phyloP scores from a whole-genome alignment of 2,797 vertebrate species.

The Nyctalus aviator region DNA sequence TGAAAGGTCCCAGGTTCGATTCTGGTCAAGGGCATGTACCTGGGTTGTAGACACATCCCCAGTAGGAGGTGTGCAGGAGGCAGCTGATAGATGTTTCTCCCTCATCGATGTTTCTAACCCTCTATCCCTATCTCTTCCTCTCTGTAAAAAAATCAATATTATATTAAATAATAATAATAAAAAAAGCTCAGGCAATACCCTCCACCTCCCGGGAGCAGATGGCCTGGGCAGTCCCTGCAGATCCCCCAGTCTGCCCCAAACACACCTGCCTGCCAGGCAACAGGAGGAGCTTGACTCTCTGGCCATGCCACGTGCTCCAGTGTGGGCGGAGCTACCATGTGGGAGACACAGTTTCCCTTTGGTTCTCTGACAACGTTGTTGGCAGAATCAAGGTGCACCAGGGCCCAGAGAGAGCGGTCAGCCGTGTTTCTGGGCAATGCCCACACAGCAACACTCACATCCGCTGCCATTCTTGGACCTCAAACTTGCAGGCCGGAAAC shows the following conservation, averaged over 20 bases:
- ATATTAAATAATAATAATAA: too few species aligned
- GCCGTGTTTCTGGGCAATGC: background rate
- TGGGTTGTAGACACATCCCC: too few species aligned
- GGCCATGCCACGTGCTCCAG: background rate
- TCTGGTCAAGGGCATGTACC: too few species aligned
- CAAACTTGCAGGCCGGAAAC: background rate
- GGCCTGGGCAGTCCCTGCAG: background rate
- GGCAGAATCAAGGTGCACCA: background rate
- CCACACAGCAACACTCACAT: background rate
- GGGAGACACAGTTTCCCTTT: background rate
- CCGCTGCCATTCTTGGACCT: background rate
- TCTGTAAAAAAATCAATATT: too few species aligned
- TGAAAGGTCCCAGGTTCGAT: too few species aligned
- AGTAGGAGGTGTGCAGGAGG: too few species aligned
- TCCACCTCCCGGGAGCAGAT: background rate
- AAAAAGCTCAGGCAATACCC: too few species aligned
- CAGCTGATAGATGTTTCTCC: too few species aligned
- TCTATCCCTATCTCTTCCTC: too few species aligned
- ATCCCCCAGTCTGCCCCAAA: accelerated
- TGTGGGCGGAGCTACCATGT: background rate
- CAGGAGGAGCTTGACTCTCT: accelerated
- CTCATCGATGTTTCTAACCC: too few species aligned
- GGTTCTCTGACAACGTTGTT: background rate
- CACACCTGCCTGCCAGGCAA: background rate
- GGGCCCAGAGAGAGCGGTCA: background rate